A percentile compares a stretch with the other conserved stretches of the same genome.
These are phyloP conservation scores for Elegia similella DNA, from an alignment of 2,888 invertebrate genomes.

Conservation along the genomic window DNA sequence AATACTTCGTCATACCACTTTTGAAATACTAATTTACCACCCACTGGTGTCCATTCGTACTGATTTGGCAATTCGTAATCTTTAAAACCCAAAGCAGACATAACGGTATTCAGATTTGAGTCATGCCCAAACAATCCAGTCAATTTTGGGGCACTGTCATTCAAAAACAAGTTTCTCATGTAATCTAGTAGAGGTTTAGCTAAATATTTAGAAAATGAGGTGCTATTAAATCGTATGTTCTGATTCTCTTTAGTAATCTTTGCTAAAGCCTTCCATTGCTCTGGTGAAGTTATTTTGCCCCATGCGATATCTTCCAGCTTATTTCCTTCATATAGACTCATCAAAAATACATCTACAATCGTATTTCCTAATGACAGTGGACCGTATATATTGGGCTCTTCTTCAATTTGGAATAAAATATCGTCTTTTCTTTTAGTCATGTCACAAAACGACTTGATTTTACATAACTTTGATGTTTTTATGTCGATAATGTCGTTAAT, in stretches of 20 bases:
- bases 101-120: conserved; percentile 52
- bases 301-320: conserved; percentile 52
- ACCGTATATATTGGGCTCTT: conserved; percentile 52
- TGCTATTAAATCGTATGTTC: conserved; percentile 52
- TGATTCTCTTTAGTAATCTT: conserved; percentile 47
- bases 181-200: conserved; percentile 46
- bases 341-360: conserved; percentile 56
- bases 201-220: conserved; percentile 42
- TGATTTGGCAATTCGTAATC: conserved; percentile 45
- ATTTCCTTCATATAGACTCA: conserved; percentile 62
- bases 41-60: conserved; percentile 57
- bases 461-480: conserved; percentile 48
- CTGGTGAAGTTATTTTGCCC: conserved; percentile 46
- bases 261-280: conserved; percentile 48
- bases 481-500: conserved; percentile 53
- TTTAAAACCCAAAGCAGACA: conserved; percentile 47
- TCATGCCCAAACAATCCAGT: conserved; percentile 61
- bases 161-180: conserved; percentile 42
- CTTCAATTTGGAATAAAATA: conserved; percentile 39
- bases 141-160: conserved; percentile 38
- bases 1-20: conserved; percentile 48
- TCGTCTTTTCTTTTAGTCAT: conserved; percentile 36
- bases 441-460: conserved; percentile 44
- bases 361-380: conserved; percentile 46
- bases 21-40: conserved; percentile 64